Evolutionary conservation across 2,113 vertebrate genomes (phyloP).

Genomic region (Gallinago jamesoni): DNA sequence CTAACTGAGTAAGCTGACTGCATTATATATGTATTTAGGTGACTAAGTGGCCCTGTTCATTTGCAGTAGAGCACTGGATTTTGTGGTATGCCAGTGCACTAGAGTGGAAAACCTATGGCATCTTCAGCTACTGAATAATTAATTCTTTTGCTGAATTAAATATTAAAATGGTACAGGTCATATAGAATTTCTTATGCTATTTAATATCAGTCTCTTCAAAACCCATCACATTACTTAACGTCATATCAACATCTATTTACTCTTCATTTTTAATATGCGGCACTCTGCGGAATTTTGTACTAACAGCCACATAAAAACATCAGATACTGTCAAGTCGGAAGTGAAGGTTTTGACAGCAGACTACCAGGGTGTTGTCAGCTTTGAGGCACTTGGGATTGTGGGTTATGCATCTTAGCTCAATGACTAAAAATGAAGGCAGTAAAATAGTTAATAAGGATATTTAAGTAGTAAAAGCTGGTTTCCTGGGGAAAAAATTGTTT

Average conservation of each 20-base stretch:
- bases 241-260: not conserved
- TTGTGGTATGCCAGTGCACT: not conserved
- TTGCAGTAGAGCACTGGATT: not conserved
- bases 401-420: not conserved
- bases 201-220: constrained; percentile 13
- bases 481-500: not conserved
- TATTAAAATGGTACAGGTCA: constrained; percentile 22
- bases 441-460: not conserved
- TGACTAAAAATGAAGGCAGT: not conserved
- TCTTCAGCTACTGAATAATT: constrained; percentile 39
- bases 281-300: not conserved
- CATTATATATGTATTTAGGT: not conserved
- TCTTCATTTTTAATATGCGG: not conserved
- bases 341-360: not conserved
- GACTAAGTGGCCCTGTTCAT: not conserved
- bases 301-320: not conserved
- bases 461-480: not conserved
- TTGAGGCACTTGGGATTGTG: not conserved
- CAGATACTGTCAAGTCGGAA: not conserved
- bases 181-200: not conserved
- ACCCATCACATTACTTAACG: not conserved
- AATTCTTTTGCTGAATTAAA: constrained; percentile 41
- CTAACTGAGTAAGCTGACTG: not conserved
- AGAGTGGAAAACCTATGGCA: constrained; percentile 10
- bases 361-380: not conserved